Conservation (phyloP, 2,113 vertebrate species). For the Petaurus breviceps region DNA sequence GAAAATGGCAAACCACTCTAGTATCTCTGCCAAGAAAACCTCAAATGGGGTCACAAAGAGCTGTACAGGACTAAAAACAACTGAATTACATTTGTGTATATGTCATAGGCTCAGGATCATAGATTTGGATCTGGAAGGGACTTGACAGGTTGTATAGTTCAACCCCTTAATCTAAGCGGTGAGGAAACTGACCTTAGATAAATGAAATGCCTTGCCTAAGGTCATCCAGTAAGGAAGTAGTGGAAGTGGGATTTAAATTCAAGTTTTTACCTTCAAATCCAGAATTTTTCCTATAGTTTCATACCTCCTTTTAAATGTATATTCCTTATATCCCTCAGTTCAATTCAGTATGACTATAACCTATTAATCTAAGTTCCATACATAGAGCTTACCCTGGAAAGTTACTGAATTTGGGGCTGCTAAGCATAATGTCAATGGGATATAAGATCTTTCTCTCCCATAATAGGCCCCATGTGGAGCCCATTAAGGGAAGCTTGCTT, state of each 20-base stretch:
- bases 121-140: background rate
- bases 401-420: background rate
- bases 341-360: background rate
- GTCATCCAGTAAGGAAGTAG: no score
- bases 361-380: background rate
- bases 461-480: no score
- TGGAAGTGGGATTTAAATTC: background rate
- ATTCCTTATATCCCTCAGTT: background rate
- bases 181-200: background rate
- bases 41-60: background rate
- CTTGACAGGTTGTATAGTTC: background rate
- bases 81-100: background rate
- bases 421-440: background rate
- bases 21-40: no score
- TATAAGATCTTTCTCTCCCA: no score
- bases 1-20: no score
- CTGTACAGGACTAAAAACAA: background rate
- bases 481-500: no score
- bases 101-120: background rate
- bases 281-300: background rate
- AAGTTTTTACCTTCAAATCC: background rate
- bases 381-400: background rate
- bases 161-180: background rate
- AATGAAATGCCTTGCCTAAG: background rate
- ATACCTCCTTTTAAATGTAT: background rate